A percentile compares a stretch with the other conserved stretches of the same genome.
These are phyloP conservation scores for Harpalus rufipes DNA, from an alignment of 2,888 invertebrate species.

Conservation along the genomic window DNA sequence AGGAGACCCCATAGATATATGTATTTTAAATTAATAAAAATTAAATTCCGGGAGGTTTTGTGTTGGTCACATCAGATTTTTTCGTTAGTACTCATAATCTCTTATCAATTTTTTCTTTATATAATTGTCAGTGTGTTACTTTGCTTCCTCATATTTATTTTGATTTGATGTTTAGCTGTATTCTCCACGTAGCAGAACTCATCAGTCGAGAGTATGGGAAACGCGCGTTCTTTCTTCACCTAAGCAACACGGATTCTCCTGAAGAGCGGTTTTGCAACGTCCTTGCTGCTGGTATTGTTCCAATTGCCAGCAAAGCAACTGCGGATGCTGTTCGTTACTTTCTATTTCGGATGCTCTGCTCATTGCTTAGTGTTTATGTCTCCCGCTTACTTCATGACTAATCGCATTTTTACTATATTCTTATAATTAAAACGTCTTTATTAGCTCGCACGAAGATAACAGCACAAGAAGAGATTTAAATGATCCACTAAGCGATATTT, in stretches of 20 bases:
- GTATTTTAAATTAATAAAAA: too few relatives aligned
- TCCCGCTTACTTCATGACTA: constrained; percentile 12
- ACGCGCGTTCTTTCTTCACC: background rate
- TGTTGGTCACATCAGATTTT: too few relatives aligned
- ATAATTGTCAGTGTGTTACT: too few relatives aligned
- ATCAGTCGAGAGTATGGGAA: background rate
- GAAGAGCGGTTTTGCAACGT: constrained; percentile 58
- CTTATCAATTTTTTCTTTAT: too few relatives aligned
- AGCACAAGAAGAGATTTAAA: background rate
- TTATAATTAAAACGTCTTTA: constrained; percentile 34
- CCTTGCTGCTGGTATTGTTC: constrained; percentile 65
- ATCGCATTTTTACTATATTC: constrained; percentile 26
- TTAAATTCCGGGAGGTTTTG: too few relatives aligned
- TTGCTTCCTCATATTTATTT: too few relatives aligned
- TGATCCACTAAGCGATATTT: background rate
- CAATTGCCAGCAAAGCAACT: constrained; percentile 50
- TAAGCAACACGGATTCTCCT: background rate
- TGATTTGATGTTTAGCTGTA: too few relatives aligned
- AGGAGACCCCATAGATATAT: too few relatives aligned
- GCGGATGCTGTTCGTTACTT: constrained; percentile 54
- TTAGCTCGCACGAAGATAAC: background rate
- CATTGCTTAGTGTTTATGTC: background rate
- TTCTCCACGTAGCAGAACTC: too few relatives aligned
- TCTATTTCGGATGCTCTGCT: constrained; percentile 64
- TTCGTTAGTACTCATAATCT: too few relatives aligned